phyloP scores from a whole-genome alignment of 2,113 vertebrate species.

The Clarias batrachus region DNA sequence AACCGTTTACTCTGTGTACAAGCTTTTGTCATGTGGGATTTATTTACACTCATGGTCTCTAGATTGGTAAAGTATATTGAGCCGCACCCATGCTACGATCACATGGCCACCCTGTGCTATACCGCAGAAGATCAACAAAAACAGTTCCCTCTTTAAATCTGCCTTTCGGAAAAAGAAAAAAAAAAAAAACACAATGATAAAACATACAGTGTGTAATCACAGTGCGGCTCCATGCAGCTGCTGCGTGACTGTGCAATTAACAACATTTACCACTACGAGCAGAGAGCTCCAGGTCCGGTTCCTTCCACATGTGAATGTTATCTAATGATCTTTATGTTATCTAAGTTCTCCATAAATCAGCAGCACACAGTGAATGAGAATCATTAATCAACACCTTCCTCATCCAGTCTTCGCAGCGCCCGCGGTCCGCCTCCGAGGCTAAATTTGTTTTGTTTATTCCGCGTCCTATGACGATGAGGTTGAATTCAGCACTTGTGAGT shows the following conservation, averaged over 20 bases:
- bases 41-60: neutral
- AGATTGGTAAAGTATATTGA: neutral
- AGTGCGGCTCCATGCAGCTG: neutral
- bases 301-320: neutral
- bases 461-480: neutral
- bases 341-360: neutral
- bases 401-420: neutral
- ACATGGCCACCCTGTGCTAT: neutral
- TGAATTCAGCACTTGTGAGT: neutral
- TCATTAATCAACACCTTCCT: constrained; percentile 18
- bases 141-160: neutral
- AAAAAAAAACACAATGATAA: neutral
- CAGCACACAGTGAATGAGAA: neutral
- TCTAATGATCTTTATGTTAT: neutral
- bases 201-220: neutral
- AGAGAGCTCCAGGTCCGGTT: neutral
- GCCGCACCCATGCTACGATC: neutral
- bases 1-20: neutral
- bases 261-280: neutral
- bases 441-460: constrained; percentile 13
- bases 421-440: neutral
- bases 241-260: neutral
- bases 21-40: neutral
- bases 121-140: constrained; percentile 8
- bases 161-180: neutral